Evolutionary conservation across 2,113 vertebrate species (phyloP), one percentile per base, ranked within the genome.

Genomic region (Meriones unguiculatus): DNA sequence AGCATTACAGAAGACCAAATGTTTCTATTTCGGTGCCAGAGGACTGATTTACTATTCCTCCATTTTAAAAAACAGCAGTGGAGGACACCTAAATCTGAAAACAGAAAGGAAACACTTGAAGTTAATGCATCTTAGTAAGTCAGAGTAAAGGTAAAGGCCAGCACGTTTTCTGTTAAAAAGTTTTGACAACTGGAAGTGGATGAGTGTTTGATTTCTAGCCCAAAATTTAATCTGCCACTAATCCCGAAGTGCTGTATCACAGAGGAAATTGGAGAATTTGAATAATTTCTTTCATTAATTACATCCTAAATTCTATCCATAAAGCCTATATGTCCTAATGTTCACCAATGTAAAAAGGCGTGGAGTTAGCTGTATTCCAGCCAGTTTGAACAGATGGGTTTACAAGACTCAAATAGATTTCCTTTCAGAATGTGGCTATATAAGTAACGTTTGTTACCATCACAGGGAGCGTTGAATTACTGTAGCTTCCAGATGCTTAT

Each of bases 351-450:
- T 96, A 94, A 96, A 98, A 96, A 97, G 94, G 32, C 59, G 93
- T 75, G 95, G 76, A 94, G 91, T 87, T 81, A 57, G 46, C 94
- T 97, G 93, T 97, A 93, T 52, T 92, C 17, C 46, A 98, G 97
- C 96, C 97, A 98, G 96, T 98, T 98, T 98, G 96, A 98, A 98
- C 98, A 98, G 98, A 98, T 98, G 98, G 98, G 97, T 98, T 98
- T 97, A 98, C 85, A 97, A 95, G 76, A 96, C 32, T 15, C 98
- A 98, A 98, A 98, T 98, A 96, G 95, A 97, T 97, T 98, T 97
- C 91, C 97, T 98, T 98, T 93, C 97, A 96, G 96, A 98, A 97
- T 98, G 93, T 98, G 98, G 97, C 98, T 98, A 94, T 97, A 96
- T 97, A 95, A 98, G 95, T 97, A 97, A 97, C 93, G 98, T 96